A percentile compares a stretch with the other conserved stretches of the same genome.
These are phyloP conservation scores for Cephalopholis sonnerati DNA, from an alignment of 2,113 vertebrate species.

Conservation along the genomic window DNA sequence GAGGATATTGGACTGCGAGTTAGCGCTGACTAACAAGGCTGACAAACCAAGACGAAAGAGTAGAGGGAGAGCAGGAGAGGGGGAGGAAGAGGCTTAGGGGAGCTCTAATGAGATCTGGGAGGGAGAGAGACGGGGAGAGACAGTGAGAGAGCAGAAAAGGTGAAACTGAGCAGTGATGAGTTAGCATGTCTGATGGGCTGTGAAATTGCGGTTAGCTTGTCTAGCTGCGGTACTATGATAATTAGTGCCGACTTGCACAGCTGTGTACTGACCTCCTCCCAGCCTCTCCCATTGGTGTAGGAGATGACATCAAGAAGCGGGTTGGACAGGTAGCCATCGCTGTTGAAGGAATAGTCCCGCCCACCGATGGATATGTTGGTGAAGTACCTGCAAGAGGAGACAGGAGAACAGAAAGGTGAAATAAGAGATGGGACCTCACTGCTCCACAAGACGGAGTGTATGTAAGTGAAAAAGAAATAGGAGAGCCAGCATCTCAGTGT, in stretches of 20 bases:
- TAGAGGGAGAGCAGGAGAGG: not conserved
- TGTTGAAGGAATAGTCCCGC: conserved; percentile 95
- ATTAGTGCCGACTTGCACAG: conserved; percentile 33
- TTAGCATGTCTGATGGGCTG: conserved; percentile 60
- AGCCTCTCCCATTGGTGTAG: conserved; percentile 90
- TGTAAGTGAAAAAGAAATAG: not conserved
- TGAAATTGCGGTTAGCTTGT: conserved; percentile 61
- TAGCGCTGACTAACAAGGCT: conserved; percentile 55
- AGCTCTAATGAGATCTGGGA: conserved; percentile 36
- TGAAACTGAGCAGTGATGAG: conserved; percentile 42
- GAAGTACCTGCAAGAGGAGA: conserved; percentile 88
- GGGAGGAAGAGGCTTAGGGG: not conserved
- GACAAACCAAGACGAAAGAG: conserved; percentile 16
- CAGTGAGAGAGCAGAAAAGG: conserved; percentile 28
- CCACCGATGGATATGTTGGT: conserved; percentile 95
- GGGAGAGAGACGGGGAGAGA: not conserved
- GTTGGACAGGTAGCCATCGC: conserved; percentile 94
- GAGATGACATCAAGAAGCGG: conserved; percentile 95
- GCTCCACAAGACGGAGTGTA: not conserved
- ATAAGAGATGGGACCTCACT: not conserved
- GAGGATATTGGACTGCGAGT: conserved; percentile 6
- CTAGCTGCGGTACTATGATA: conserved; percentile 34
- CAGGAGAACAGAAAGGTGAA: not conserved
- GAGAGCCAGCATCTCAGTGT: too few relatives aligned
- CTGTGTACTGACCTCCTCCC: conserved; percentile 92